Conservation (phyloP, 2,113 vertebrate species). For the Mugil cephalus region DNA sequence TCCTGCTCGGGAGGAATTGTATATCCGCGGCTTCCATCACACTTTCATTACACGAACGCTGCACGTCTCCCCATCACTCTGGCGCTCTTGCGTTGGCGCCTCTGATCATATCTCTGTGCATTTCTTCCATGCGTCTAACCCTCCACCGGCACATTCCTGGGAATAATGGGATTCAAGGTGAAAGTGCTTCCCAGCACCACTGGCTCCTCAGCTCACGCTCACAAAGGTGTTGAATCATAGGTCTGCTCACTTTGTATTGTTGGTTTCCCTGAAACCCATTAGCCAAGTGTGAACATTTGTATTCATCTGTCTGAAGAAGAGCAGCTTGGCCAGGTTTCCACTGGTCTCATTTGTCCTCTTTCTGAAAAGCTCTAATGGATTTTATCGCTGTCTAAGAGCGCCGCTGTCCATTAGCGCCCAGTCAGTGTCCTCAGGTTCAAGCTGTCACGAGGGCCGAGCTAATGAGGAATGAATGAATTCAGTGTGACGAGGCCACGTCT, state of each 20-base stretch:
- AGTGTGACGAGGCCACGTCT: slow-evolving; percentile 1
- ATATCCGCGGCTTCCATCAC: slow-evolving; percentile 39
- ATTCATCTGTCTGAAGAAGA: slow-evolving; percentile 24
- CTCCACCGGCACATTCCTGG: background rate
- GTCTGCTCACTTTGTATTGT: slow-evolving; percentile 11
- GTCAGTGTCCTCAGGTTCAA: slow-evolving; percentile 18
- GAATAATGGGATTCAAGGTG: slow-evolving; percentile 27
- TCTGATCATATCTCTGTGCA: slow-evolving; percentile 29
- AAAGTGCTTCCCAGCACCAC: slow-evolving; percentile 1
- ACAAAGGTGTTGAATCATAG: slow-evolving; percentile 27
- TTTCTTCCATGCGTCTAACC: slow-evolving; percentile 7
- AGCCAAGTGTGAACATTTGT: slow-evolving; percentile 32
- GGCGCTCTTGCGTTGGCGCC: background rate
- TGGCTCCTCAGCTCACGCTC: background rate
- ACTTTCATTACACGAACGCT: slow-evolving; percentile 40
- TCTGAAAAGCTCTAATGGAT: slow-evolving; percentile 31
- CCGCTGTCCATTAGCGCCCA: slow-evolving; percentile 46
- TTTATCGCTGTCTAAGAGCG: slow-evolving; percentile 44
- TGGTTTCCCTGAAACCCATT: slow-evolving; percentile 44
- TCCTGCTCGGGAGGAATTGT: slow-evolving; percentile 45
- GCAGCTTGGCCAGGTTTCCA: slow-evolving; percentile 12
- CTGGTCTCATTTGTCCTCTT: slow-evolving; percentile 36
- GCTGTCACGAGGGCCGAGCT: slow-evolving; percentile 21
- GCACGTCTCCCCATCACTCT: slow-evolving; percentile 27
- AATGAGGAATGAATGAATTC: slow-evolving; percentile 40